phyloP scores from a whole-genome alignment of 1,140 invertebrate genomes.

The Leptopilina boulardi region DNA sequence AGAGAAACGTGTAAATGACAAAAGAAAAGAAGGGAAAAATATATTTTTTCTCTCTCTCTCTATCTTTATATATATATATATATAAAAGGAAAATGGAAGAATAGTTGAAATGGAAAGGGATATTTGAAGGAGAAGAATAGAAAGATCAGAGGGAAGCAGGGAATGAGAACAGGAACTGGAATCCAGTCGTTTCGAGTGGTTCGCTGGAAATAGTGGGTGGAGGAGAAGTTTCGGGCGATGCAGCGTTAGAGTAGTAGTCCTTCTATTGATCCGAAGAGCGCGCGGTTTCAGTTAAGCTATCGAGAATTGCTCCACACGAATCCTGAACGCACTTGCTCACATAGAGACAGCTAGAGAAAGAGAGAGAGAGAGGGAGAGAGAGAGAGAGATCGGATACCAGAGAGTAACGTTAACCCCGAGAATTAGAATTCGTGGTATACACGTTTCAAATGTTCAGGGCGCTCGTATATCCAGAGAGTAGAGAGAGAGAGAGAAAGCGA shows the following conservation, averaged over 20 bases:
- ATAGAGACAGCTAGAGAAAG: constrained; percentile 37
- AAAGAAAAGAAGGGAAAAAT: no score
- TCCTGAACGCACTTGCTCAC: constrained; percentile 46
- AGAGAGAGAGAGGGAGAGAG: no score
- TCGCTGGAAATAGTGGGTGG: constrained; percentile 12
- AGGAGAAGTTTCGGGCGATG: constrained; percentile 48
- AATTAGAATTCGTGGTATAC: constrained; percentile 51
- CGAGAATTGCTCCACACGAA: constrained; percentile 47
- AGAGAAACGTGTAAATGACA: no score
- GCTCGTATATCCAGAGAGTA: background rate
- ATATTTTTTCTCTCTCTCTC: no score
- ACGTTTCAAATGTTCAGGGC: constrained; percentile 1
- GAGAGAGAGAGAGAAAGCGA: no score
- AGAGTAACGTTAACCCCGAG: constrained; percentile 38
- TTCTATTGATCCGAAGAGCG: constrained; percentile 53
- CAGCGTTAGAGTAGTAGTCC: constrained; percentile 38
- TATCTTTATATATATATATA: no score
- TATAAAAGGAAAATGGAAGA: background rate
- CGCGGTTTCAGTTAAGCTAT: constrained; percentile 54
- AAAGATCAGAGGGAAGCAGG: constrained; percentile 34
- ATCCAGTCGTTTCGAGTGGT: constrained; percentile 40
- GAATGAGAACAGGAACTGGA: constrained; percentile 40
- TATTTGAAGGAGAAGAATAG: constrained; percentile 31
- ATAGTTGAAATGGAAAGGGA: background rate
- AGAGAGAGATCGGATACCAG: background rate